Percentiles rank a stretch among this genome's conserved stretches.
Conservation (phyloP, 2,113 vertebrate genomes). For the Tetrax tetrax region DNA sequence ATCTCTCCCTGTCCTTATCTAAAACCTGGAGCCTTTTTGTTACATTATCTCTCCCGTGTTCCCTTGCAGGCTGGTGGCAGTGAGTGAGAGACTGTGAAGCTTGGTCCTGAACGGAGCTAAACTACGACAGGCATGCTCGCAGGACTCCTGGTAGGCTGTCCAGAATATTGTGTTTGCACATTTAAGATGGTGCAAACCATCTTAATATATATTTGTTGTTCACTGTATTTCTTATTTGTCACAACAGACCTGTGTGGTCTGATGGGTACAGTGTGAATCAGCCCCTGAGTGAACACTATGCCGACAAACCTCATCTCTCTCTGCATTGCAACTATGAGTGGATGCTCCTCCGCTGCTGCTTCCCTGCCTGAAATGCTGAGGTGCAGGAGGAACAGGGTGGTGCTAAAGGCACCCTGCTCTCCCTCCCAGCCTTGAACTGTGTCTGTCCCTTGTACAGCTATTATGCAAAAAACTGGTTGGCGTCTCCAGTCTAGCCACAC, state of each 20-base stretch:
- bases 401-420: neutral
- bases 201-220: neutral
- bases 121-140: neutral
- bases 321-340: fast-evolving
- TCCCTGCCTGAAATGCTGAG: fast-evolving
- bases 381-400: neutral
- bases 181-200: fast-evolving
- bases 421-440: neutral
- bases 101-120: too few species aligned
- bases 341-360: neutral
- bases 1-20: too few species aligned
- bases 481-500: fast-evolving
- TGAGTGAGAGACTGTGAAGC: too few species aligned
- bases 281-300: fast-evolving
- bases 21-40: too few species aligned
- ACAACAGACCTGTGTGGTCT: neutral
- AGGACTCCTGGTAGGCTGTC: neutral
- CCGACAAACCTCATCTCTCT: neutral
- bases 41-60: too few species aligned
- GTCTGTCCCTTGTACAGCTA: neutral
- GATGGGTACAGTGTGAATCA: neutral
- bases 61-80: too few species aligned
- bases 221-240: neutral
- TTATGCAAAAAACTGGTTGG: neutral
- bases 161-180: fast-evolving